Percentiles rank a stretch among this genome's conserved stretches.
These are phyloP conservation scores for Pterophyllum scalare DNA, from an alignment of 2,113 vertebrate species.

Conservation along the genomic window DNA sequence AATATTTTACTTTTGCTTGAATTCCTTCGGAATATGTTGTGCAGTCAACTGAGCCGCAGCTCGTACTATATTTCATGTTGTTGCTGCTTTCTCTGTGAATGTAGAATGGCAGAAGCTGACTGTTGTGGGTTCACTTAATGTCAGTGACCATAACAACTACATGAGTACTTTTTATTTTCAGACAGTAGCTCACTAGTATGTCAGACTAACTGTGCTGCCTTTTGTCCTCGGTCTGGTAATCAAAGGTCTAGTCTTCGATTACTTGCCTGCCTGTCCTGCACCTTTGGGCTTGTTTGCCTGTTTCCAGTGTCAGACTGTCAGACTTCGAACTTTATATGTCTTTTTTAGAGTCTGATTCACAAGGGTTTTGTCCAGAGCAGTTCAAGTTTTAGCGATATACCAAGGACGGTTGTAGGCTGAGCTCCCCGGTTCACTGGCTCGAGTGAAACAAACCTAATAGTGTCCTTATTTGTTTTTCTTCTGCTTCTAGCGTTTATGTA, in stretches of 20 bases:
- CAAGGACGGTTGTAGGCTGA: not conserved
- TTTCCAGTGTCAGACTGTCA: not conserved
- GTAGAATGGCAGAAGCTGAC: not conserved
- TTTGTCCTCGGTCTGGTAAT: conserved; percentile 7
- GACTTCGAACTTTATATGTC: not conserved
- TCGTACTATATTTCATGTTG: not conserved
- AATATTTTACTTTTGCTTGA: conserved; percentile 1
- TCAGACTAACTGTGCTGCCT: not conserved
- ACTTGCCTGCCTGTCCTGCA: conserved; percentile 11
- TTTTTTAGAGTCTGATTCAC: not conserved
- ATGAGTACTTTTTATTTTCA: not conserved
- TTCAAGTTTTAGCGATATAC: not conserved
- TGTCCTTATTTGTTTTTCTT: not conserved
- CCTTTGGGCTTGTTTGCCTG: conserved; percentile 15
- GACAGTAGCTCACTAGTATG: not conserved
- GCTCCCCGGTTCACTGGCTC: not conserved
- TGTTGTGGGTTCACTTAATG: not conserved
- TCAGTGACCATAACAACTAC: not conserved
- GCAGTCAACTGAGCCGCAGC: not conserved
- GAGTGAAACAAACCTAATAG: not conserved
- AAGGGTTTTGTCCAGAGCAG: not conserved
- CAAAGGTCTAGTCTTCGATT: conserved; percentile 17
- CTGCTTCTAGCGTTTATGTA: not conserved
- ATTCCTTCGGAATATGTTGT: conserved; percentile 14
- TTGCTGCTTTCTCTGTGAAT: not conserved